phyloP scores from a whole-genome alignment of 2,113 vertebrate genomes.

The Macrotus californicus region DNA sequence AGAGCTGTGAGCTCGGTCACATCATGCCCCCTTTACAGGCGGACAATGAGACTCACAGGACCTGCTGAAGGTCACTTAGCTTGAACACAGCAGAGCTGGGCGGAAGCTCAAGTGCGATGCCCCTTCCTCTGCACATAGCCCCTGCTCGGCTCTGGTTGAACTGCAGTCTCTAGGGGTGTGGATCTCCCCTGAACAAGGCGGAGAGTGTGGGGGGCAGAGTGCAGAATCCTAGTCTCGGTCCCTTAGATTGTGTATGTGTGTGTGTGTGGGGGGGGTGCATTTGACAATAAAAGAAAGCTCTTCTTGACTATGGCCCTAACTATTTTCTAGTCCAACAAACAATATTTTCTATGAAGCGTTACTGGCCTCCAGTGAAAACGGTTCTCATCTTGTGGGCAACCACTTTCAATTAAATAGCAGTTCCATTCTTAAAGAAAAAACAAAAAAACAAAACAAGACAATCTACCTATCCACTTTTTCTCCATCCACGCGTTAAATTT shows the following conservation, averaged over 20 bases:
- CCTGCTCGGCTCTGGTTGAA: not conserved
- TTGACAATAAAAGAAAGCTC: not conserved
- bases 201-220: not conserved
- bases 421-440: slow-evolving; percentile 4
- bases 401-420: not conserved
- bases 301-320: not conserved
- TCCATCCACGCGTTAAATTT: not conserved
- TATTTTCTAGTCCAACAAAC: not conserved
- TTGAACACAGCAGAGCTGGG: not conserved
- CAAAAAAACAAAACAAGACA: not conserved
- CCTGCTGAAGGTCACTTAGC: not conserved
- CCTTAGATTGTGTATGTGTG: not conserved
- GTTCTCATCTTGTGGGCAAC: not conserved
- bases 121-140: not conserved
- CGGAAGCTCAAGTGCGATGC: not conserved
- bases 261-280: not conserved
- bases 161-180: not conserved
- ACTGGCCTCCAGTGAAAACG: not conserved
- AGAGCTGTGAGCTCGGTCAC: not conserved
- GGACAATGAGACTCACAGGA: not conserved
- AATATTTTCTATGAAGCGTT: not conserved
- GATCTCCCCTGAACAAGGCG: not conserved
- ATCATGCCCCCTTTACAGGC: not conserved
- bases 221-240: not conserved
- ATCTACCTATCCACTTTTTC: not conserved